phyloP scores from a whole-genome alignment of 2,113 vertebrate genomes.

The Sula dactylatra region DNA sequence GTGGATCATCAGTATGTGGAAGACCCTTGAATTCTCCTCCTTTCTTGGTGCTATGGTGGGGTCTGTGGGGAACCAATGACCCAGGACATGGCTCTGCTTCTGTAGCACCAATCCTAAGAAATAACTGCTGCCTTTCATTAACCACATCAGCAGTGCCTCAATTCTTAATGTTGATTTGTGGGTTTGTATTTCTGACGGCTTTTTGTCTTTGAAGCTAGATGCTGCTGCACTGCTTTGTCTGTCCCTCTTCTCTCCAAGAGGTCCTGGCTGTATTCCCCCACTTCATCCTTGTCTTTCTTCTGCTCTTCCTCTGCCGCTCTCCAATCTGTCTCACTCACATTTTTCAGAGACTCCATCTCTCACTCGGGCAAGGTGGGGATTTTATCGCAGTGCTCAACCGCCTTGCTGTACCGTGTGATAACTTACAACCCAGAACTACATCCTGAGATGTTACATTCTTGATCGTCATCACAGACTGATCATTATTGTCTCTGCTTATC shows the following conservation, averaged over 20 bases:
- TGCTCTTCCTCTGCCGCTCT: neutral
- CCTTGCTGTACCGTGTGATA: neutral
- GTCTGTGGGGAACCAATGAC: neutral
- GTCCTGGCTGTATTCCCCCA: accelerated
- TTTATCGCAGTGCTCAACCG: neutral
- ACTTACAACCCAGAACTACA: neutral
- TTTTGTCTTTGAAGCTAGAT: neutral
- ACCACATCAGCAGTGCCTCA: neutral
- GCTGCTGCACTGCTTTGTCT: neutral
- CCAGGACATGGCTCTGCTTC: neutral
- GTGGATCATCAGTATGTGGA: neutral
- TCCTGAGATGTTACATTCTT: neutral
- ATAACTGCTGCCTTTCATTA: neutral
- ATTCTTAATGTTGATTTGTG: neutral
- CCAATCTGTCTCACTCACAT: neutral
- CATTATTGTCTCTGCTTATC: accelerated
- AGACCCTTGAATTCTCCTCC: neutral
- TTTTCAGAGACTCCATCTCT: neutral
- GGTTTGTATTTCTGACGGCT: neutral
- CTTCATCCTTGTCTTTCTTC: neutral
- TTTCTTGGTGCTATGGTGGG: neutral
- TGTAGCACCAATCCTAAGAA: neutral
- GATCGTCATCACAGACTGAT: neutral
- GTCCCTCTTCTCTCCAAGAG: neutral
- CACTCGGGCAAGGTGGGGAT: neutral